Base-by-base conservation (phyloP, 2,113 vertebrate species). In the Agelaius phoeniceus region DNA sequence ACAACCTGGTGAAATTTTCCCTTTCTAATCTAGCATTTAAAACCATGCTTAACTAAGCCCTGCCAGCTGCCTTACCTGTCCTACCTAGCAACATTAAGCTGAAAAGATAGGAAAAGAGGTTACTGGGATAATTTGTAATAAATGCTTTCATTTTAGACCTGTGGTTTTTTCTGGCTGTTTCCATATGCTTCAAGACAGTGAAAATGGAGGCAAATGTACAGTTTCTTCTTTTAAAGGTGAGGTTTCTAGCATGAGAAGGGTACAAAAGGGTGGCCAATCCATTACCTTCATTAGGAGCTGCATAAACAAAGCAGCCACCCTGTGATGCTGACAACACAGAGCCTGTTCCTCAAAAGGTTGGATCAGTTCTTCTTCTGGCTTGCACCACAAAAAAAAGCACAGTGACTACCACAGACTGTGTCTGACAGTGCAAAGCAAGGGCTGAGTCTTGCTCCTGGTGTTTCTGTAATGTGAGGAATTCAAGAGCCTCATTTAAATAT, bases 401-500 rank as follows among this genome's bases (percentile, higher is more conserved):
- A 2, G 28, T 74, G 33, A 39, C 71, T 49, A 4, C 33, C 65
- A 41, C 62, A 89, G 91, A 55, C 28, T 51, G 73, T 9, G 2
- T 12, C 28, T 28, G 65, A 66, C 63, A 77, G 61, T 8, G n/a
- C 51, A 68, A 31, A 83, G 49, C 68, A 54, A 94, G 82, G 76
- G 93, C 54, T 23, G 7, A 52, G 28, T 46, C 65, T 81, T 24
- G 4, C 26, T 77, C 43, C 59, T 5, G 1, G 6, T 55, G 27
- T 35, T 48, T 96, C 92, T 86, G 84, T 82, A 92, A 87, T 28
- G 23, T 41, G 39, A 23, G 21, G 43, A 72, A 95, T 93, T 92
- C 82, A 83, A 84, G 92, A 94, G 76, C 79, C 83, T 89, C 41
- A 35, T 87, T 97, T 95, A 96, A 90, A 97, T 95, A 95, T 65